Base-by-base conservation (phyloP, 2,797 vertebrate genomes). In the Microtus agrestis region DNA sequence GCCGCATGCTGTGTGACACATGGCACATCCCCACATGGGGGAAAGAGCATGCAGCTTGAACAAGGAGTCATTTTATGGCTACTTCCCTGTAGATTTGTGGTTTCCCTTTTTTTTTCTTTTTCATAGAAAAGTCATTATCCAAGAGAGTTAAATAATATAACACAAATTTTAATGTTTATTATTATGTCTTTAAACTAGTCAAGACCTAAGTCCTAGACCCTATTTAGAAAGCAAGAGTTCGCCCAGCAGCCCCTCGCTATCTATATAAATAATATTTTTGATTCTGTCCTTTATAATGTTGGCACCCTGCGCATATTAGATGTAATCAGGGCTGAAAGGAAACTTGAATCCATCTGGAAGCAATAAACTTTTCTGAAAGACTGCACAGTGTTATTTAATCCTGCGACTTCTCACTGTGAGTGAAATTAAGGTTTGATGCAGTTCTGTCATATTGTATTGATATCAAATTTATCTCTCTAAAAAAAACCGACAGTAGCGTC, bases 291-390 rank as follows among this genome's bases (percentile, higher is more conserved):
- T 98, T 98, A 97, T 94, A 98, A 98, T 96, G 92, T 97, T 98
- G 98, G 98, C 98, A 98, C 98, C 98, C 98, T 97, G 97, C 97
- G 97, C 98, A 98, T 98, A 97, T 98, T 98, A 98, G 98, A 98
- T 98, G 97, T 98, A 98, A 98, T 98, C 98, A 98, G 97, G 97
- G 97, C 98, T 99, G 98, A 98, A 98, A 98, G 98, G 98, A 99
- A 98, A 98, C 98, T 99, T 98, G 98, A 98, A 98, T 99, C 99
- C 99, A 99, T 99, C 98, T 99, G 98, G 98, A 99, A 98, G 98
- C 98, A 99, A 99, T 99, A 99, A 98, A 99, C 98, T 99, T 99
- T 99, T 99, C 98, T 99, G 98, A 98, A 98, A 99, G 99, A 98
- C 98, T 98, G 98, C 98, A 99, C 98, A 98, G 98, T 99, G 98